Evolutionary conservation across 2,113 vertebrate genomes (phyloP).

Genomic region (Petaurus breviceps): DNA sequence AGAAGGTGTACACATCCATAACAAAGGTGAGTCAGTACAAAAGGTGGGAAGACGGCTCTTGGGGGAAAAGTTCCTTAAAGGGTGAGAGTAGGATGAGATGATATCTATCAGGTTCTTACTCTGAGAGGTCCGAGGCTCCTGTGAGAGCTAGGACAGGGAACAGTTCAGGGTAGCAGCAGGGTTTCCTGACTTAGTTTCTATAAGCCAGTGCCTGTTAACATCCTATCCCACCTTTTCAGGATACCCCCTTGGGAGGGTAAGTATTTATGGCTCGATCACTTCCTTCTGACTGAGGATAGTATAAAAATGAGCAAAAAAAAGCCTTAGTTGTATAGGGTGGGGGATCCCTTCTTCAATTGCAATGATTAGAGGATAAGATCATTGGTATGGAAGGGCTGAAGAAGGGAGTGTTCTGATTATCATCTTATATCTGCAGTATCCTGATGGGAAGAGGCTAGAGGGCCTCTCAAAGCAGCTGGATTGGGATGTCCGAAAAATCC

Average conservation of each 20-base stretch:
- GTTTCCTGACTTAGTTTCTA: constrained; percentile 22
- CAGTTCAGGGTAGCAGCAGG: background rate
- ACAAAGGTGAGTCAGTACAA: constrained; percentile 90
- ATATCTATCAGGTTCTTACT: background rate
- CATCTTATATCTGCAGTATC: constrained; percentile 85
- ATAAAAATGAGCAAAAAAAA: constrained; percentile 4
- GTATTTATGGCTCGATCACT: background rate
- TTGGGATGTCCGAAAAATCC: constrained; percentile 96
- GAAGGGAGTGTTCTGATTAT: constrained; percentile 64
- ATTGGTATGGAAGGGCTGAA: constrained; percentile 28
- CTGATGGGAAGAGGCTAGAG: constrained; percentile 91
- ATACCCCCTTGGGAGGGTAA: constrained; percentile 12
- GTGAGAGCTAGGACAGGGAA: background rate
- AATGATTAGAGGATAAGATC: constrained; percentile 37
- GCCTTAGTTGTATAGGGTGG: constrained; percentile 8
- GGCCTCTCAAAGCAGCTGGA: constrained; percentile 98
- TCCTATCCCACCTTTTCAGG: constrained; percentile 14
- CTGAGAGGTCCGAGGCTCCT: background rate
- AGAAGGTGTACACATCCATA: constrained; percentile 97
- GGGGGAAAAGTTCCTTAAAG: background rate
- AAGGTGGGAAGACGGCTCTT: constrained; percentile 15
- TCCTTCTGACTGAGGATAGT: background rate
- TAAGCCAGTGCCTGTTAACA: constrained; percentile 21
- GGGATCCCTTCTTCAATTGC: constrained; percentile 19
- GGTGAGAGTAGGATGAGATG: background rate